A percentile compares a stretch with the other conserved stretches of the same genome.
These are phyloP conservation scores for Drosophila limbata DNA, from an alignment of 2,888 invertebrate species.

Conservation along the genomic window DNA sequence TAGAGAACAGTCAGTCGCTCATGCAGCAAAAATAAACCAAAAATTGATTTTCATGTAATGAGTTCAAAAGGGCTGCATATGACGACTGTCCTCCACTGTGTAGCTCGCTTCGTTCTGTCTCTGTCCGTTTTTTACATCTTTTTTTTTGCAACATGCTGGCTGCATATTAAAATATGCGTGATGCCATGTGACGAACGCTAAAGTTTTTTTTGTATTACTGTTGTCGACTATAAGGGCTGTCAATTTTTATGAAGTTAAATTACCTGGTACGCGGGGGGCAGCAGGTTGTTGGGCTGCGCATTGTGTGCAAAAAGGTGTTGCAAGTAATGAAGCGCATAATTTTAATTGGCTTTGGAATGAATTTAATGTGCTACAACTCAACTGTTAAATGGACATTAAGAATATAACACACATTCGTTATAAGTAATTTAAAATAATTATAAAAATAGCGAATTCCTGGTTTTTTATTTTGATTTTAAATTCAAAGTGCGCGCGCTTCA, in stretches of 20 bases:
- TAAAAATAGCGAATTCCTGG: not conserved
- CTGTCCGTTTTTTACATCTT: conserved; percentile 33
- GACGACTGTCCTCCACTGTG: conserved; percentile 31
- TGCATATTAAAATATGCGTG: conserved; percentile 78
- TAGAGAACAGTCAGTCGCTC: conserved; percentile 41
- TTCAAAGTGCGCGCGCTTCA: conserved; percentile 31
- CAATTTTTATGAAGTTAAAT: conserved; percentile 79
- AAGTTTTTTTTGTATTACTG: conserved; percentile 33
- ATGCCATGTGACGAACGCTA: conserved; percentile 57
- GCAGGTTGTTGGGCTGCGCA: conserved; percentile 10
- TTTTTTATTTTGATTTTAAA: not conserved
- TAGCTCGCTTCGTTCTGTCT: conserved; percentile 20
- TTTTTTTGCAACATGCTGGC: conserved; percentile 60
- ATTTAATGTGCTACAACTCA: conserved; percentile 46
- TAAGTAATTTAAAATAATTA: not conserved
- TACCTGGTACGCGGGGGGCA: conserved; percentile 13
- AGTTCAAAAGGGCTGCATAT: conserved; percentile 65
- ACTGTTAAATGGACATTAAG: not conserved
- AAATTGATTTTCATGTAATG: conserved; percentile 79
- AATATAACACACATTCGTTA: not conserved
- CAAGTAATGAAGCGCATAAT: conserved; percentile 70
- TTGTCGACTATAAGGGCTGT: conserved; percentile 60
- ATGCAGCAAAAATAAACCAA: conserved; percentile 70
- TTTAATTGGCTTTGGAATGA: conserved; percentile 67
- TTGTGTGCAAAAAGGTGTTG: conserved; percentile 46